Percentiles rank a stretch among this genome's conserved stretches.
Evolutionary conservation across 2,113 vertebrate species (phyloP).

Genomic region (Circaetus cinerascens): DNA sequence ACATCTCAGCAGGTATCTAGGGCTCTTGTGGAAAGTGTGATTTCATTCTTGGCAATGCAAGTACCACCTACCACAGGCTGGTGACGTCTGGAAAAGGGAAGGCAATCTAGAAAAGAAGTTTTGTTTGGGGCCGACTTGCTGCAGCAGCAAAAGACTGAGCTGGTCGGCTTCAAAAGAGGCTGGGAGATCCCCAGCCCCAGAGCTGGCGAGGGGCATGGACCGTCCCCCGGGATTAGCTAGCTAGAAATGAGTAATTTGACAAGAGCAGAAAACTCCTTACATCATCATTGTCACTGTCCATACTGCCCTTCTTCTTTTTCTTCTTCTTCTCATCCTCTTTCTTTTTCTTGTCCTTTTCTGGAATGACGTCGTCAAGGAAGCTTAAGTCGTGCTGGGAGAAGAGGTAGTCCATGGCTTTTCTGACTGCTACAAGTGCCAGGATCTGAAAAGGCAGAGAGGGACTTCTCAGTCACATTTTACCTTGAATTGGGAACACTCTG

Average conservation of each 20-base stretch:
- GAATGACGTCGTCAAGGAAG: constrained; percentile 96
- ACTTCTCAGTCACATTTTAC: background rate
- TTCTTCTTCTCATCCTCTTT: constrained; percentile 97
- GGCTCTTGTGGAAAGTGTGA: background rate
- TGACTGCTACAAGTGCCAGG: constrained; percentile 93
- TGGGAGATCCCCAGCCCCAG: background rate
- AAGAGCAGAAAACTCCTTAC: constrained; percentile 75
- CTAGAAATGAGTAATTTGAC: background rate
- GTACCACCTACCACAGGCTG: background rate
- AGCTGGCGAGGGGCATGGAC: background rate
- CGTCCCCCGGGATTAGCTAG: fast-evolving
- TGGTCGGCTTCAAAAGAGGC: background rate
- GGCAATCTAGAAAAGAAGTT: background rate
- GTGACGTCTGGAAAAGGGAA: background rate
- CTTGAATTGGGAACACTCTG: background rate
- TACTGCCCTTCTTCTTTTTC: constrained; percentile 89
- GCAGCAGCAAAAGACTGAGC: background rate
- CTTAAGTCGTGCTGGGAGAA: constrained; percentile 96
- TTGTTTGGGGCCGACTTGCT: background rate
- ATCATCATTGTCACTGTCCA: constrained; percentile 94
- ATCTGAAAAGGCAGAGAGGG: constrained; percentile 78
- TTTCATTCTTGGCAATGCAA: background rate
- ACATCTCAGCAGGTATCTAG: background rate
- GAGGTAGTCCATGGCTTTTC: constrained; percentile 96
- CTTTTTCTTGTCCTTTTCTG: constrained; percentile 99